Conservation (phyloP, 2,113 vertebrate species). For the Passer montanus region DNA sequence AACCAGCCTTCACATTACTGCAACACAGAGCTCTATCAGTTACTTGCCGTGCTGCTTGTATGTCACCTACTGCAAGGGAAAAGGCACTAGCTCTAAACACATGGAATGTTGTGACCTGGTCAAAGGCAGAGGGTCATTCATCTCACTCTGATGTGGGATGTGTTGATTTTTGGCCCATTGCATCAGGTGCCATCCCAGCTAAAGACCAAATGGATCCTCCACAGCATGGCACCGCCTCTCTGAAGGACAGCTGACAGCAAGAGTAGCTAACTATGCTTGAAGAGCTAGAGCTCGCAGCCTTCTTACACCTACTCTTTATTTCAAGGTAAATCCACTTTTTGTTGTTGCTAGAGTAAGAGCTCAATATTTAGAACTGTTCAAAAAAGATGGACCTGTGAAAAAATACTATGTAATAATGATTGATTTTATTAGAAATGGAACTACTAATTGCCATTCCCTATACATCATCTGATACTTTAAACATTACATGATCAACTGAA, state of each 20-base stretch:
- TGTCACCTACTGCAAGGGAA: neutral
- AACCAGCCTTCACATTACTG: neutral
- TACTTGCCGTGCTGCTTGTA: neutral
- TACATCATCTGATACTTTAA: neutral
- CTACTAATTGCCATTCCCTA: neutral
- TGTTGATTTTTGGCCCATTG: slow-evolving; percentile 1
- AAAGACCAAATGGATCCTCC: slow-evolving; percentile 31
- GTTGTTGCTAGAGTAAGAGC: neutral
- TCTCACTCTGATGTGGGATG: neutral
- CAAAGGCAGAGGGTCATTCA: neutral
- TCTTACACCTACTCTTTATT: slow-evolving; percentile 5
- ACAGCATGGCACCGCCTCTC: neutral
- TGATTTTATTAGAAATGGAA: neutral
- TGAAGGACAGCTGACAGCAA: slow-evolving; percentile 25
- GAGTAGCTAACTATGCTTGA: slow-evolving; percentile 22
- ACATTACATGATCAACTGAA: neutral
- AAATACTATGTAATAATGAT: neutral
- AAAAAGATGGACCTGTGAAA: neutral
- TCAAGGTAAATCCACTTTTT: slow-evolving; percentile 44
- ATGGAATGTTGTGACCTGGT: neutral
- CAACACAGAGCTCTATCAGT: neutral
- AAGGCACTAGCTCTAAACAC: neutral
- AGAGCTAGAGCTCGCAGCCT: slow-evolving; percentile 19
- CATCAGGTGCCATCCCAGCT: neutral
- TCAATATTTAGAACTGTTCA: neutral